Evolutionary conservation across 2,888 invertebrate species (phyloP), one percentile per base, ranked within the genome.

Genomic region (Disparrhopalites patrizii): DNA sequence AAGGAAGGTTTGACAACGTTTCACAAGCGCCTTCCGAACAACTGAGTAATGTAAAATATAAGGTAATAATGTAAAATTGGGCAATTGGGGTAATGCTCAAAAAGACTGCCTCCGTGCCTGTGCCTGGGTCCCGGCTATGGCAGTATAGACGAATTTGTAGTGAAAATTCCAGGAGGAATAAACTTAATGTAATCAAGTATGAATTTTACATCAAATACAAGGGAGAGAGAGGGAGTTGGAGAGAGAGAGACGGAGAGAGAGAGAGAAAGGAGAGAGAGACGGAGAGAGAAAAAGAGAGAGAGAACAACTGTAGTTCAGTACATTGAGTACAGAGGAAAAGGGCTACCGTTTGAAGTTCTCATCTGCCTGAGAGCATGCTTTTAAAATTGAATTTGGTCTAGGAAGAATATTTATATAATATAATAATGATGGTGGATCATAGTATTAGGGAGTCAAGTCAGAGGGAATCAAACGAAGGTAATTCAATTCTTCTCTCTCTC

Each of bases 331-430:
- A 36, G 18, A 28, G 30, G 56, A 28, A 33, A 33, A 56, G 30
- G 33, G 33, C 40, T 65, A 43, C 55, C 63, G 38, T 64, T 64
- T 64, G 54, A 50, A 57, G 65, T 55, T 65, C 65, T 65, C 65
- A 65, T 65, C 65, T 65, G 65, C 57, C 57, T 57, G 50, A 58
- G 58, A 58, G 58, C 50, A 51, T 58, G 57, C 50, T 65, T 65
- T 58, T 65, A 58, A 65, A 65, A 65, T 65, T 65, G 65, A 65
- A 65, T 65, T 65, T 65, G 38, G 51, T 38, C 43, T 64, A 58
- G 65, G 65, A 65, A 58, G 65, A 65, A 65, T 58, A 65, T 65
- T 65, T 65, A 65, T 65, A 58, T 65, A 65, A 65, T 65, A 65
- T 65, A 65, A 65, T 65, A 65, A 65, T 65, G 50, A 65, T 65